Base-by-base conservation (phyloP, 2,888 invertebrate species). In the Pandemis heparana region DNA sequence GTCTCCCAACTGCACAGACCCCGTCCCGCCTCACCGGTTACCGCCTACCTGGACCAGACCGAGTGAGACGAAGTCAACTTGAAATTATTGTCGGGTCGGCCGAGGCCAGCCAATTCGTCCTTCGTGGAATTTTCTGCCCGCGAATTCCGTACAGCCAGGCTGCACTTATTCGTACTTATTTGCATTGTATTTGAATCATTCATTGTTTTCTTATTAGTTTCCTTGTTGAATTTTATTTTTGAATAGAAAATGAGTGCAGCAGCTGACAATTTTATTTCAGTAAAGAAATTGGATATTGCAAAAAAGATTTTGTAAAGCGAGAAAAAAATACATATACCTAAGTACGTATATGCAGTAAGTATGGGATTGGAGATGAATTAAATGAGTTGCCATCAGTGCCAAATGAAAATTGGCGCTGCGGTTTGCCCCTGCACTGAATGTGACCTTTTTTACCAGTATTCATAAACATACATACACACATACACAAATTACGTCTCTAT, bases 121-220 rank as follows among this genome's bases (percentile, higher is more conserved):
- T 76, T 76, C 75, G 74, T 68, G 71, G 75, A 76, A 76, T 74
- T 71, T 65, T 74, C 71, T 74, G 61, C 68, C 72, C 41, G 68
- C 74, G 64, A 68, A 74, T 74, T 70, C 64, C 65, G 53, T 46
- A 41, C 64, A 65, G 23, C n/a, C 51, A 48, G 65, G 38, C 43
- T 9, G 53, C 41, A 43, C 23, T 60, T 51, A 73, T 74, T 70
- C 74, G 74, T 43, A 70, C 59, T 5, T 64, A 63, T 62, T 56
- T 41, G 41, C 5, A 56, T 56, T 46, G 12, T 56, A 63, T 70
- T 46, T 43, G 46, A 70, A 43, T 59, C 64, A 71, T 65, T 59
- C 46, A 8, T 46, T 56, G 18, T 53, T 38, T 60, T 56, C 8
- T 23, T 23, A 23, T 18, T 56, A 23, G 4, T 32, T 56, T 51